phyloP scores from a whole-genome alignment of 2,888 invertebrate genomes.

The Cantharis lateralis region DNA sequence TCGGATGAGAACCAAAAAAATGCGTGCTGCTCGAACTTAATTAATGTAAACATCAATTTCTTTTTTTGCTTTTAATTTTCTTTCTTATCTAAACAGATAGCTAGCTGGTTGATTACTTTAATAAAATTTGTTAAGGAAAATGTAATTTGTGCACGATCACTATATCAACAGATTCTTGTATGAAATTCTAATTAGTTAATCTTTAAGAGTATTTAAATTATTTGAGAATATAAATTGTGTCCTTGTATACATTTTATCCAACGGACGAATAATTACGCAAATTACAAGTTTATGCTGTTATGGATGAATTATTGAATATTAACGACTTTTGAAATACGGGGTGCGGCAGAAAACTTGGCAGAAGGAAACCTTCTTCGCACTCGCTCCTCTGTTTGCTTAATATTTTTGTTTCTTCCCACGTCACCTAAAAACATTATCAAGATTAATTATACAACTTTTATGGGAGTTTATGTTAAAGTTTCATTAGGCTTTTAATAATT shows the following conservation, averaged over 20 bases:
- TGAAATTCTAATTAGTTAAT: neutral
- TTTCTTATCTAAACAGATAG: neutral
- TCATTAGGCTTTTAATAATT: neutral
- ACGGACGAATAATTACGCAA: neutral
- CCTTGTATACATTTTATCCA: neutral
- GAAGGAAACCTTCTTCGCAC: neutral
- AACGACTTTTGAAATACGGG: neutral
- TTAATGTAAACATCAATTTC: too few species aligned
- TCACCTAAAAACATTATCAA: neutral
- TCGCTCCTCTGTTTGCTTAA: neutral
- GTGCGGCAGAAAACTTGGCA: neutral
- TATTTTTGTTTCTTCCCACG: neutral
- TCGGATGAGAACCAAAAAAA: too few species aligned
- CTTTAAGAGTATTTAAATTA: neutral
- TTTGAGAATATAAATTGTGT: neutral
- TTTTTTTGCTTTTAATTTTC: neutral
- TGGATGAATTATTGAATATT: neutral
- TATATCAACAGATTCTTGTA: neutral
- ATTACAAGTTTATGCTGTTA: neutral
- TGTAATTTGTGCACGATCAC: neutral
- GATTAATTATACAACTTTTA: neutral
- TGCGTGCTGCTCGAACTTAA: too few species aligned
- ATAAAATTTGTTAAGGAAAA: neutral
- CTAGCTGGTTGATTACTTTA: neutral
- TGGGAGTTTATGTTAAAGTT: neutral